A percentile compares a stretch with the other conserved stretches of the same genome.
Conservation (phyloP, 2,113 vertebrate genomes). For the Chitala chitala region DNA sequence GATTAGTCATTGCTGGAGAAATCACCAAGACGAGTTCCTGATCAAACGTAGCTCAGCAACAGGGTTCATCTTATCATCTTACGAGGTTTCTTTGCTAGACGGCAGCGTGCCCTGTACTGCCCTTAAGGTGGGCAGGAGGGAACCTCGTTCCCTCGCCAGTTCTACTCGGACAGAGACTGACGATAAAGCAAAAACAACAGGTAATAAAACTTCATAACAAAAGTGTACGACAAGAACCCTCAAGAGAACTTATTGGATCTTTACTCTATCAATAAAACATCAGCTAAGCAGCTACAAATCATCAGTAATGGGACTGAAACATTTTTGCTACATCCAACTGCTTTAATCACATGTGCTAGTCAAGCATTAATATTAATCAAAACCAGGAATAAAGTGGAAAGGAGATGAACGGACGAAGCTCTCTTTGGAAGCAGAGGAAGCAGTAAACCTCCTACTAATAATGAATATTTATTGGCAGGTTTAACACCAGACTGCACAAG, state of each 20-base stretch:
- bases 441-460: background rate
- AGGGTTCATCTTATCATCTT: too few species aligned
- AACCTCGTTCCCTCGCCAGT: too few species aligned
- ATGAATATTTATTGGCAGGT: background rate
- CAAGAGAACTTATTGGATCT: background rate
- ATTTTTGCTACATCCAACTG: background rate
- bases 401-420: too few species aligned
- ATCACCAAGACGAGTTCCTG: too few species aligned
- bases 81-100: background rate
- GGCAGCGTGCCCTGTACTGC: background rate
- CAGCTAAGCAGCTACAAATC: background rate
- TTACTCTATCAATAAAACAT: slow-evolving; percentile 4
- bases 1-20: too few species aligned
- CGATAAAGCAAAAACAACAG: background rate
- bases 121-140: background rate
- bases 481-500: background rate
- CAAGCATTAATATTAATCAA: background rate
- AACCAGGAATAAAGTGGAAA: background rate
- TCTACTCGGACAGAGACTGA: background rate
- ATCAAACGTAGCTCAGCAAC: too few species aligned
- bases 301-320: background rate
- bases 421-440: too few species aligned
- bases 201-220: background rate
- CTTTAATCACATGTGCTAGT: background rate
- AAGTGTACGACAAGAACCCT: background rate